Evolutionary conservation across 2,888 invertebrate species (phyloP), one percentile per base, ranked within the genome.

Genomic region (Thecophora atra): DNA sequence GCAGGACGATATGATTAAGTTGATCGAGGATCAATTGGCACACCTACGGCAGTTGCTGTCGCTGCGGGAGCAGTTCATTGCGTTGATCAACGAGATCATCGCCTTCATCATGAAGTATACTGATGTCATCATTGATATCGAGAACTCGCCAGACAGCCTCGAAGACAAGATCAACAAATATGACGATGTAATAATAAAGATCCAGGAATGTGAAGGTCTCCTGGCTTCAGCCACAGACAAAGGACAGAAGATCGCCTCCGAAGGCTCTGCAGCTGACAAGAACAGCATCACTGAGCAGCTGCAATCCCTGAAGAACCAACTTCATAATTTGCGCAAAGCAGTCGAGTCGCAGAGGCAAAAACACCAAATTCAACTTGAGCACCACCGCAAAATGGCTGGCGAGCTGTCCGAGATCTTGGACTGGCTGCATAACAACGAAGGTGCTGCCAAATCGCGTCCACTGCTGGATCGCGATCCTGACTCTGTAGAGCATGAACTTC

Each of bases 181-280:
- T 79, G 94, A 95, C 81, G 93, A 95, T 77, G 91, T 95, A 0
- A 94, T 96, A 75, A 87, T 91, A 0, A 94, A 94, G 82, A 95
- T 97, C 69, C 96, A 95, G 87, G 95, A 95, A 80, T 95, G 94
- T 83, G 97, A 97, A 85, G 96, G 96, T 13, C 88, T 93, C 47
- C 86, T 97, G 11, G 94, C 95, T 0, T 91, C 94, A 6, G 96
- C 97, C 0, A 92, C 92, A 17, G 97, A 97, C 81, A 97, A 97
- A 84, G 97, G 97, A 0, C 94, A 95, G 81, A 95, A 96, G 84
- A 97, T 98, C 44, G 95, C 95, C 0, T 92, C 93, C 0, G 97
- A 97, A 87, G 96, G 96, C 56, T 93, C 94, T 3, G 92, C 94
- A 0, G 92, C 93, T 21, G 97, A 97, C 79, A 90, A 94, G 79